A percentile compares a stretch with the other conserved stretches of the same genome.
These are phyloP conservation scores for Gibbula magus DNA, from an alignment of 2,888 invertebrate genomes.

Conservation along the genomic window DNA sequence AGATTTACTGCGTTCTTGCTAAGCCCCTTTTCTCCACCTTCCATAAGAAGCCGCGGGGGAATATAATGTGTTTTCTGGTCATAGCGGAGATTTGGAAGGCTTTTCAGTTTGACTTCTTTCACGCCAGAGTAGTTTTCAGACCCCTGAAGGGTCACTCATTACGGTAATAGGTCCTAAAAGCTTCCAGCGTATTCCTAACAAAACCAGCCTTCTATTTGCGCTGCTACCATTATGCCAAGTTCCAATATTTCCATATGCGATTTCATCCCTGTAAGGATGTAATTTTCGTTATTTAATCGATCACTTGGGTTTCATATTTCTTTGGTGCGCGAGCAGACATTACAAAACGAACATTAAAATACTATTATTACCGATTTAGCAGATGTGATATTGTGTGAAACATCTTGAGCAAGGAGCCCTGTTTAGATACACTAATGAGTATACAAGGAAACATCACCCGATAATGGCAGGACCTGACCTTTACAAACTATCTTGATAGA, in stretches of 20 bases:
- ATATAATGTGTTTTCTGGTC: neutral
- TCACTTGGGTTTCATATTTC: too few relatives aligned
- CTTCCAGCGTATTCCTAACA: neutral
- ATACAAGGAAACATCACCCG: too few relatives aligned
- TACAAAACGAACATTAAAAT: too few relatives aligned
- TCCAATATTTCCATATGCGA: neutral
- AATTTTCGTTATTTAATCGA: too few relatives aligned
- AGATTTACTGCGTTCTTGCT: neutral
- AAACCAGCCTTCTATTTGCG: neutral
- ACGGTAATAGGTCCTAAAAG: constrained; percentile 8
- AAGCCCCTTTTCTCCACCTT: constrained; percentile 2
- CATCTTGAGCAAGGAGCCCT: too few relatives aligned
- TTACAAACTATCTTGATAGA: too few relatives aligned
- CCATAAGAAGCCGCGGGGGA: neutral
- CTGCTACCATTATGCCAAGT: neutral
- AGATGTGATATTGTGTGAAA: too few relatives aligned
- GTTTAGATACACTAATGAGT: too few relatives aligned
- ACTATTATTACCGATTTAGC: too few relatives aligned
- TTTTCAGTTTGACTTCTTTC: constrained; percentile 6
- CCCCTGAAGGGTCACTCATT: neutral
- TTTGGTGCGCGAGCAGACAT: too few relatives aligned
- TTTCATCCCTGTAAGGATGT: neutral
- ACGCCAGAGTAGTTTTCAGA: constrained; percentile 4
- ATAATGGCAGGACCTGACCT: too few relatives aligned
- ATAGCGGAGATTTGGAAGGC: neutral